These are phyloP conservation scores for Euura saliciscinereae DNA, from an alignment of 1,140 invertebrate genomes.

Conservation along the genomic window DNA sequence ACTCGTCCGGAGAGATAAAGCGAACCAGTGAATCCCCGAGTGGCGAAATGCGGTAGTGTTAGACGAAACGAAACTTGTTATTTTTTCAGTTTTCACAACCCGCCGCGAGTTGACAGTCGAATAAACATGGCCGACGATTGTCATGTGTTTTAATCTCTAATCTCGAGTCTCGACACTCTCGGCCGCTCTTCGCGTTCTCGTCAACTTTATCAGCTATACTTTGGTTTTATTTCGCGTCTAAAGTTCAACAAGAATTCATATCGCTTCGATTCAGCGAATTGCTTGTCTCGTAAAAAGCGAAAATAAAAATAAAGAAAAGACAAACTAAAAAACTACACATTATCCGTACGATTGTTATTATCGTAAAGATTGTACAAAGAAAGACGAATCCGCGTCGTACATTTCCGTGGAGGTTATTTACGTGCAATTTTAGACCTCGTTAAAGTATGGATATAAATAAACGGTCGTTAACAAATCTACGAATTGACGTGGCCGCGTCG, in stretches of 20 bases:
- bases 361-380: too few relatives aligned
- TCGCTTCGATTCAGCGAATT: too few relatives aligned
- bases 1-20: neutral
- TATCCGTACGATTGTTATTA: too few relatives aligned
- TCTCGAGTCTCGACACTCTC: too few relatives aligned
- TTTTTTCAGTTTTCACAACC: neutral
- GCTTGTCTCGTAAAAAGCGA: too few relatives aligned
- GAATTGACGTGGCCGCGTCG: neutral
- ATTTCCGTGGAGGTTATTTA: neutral
- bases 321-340: too few relatives aligned
- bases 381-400: too few relatives aligned
- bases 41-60: neutral
- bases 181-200: too few relatives aligned
- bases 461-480: neutral
- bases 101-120: neutral
- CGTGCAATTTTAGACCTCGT: neutral
- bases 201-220: too few relatives aligned
- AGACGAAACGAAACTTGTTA: neutral
- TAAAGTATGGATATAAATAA: conserved; percentile 5
- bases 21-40: neutral
- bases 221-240: too few relatives aligned
- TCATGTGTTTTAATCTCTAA: neutral
- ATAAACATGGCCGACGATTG: conserved; percentile 1
- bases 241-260: too few relatives aligned
- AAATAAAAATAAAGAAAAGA: too few relatives aligned